phyloP scores from a whole-genome alignment of 2,113 vertebrate species.

The Pachypanchax playfairii region DNA sequence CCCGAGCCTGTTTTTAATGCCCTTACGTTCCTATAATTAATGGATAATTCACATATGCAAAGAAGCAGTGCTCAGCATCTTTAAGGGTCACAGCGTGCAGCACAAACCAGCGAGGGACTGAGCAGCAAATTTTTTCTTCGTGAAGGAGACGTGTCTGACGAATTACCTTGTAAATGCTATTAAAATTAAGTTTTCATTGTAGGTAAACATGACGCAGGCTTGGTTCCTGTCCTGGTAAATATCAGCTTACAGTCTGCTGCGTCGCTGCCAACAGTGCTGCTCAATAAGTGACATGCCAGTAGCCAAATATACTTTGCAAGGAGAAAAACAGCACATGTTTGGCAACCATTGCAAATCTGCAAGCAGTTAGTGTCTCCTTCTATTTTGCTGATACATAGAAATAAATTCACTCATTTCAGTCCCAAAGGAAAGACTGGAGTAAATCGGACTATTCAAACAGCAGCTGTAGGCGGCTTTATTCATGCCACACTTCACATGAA shows the following conservation, averaged over 20 bases:
- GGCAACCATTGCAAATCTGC: slow-evolving; percentile 47
- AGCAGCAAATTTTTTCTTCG: background rate
- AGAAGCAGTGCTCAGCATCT: background rate
- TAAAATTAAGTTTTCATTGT: slow-evolving; percentile 20
- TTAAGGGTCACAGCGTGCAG: slow-evolving; percentile 28
- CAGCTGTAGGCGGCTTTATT: slow-evolving; percentile 11
- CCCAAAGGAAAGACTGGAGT: slow-evolving; percentile 14
- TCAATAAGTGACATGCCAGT: slow-evolving; percentile 34
- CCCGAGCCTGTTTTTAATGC: slow-evolving; percentile 44
- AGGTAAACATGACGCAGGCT: slow-evolving; percentile 14
- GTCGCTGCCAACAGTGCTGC: slow-evolving; percentile 41
- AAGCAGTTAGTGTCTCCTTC: slow-evolving; percentile 53
- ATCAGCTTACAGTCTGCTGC: slow-evolving; percentile 47
- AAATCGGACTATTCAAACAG: slow-evolving; percentile 28
- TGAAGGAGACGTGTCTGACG: background rate
- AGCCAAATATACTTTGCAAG: slow-evolving; percentile 52
- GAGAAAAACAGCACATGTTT: slow-evolving; percentile 43
- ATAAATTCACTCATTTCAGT: slow-evolving; percentile 22
- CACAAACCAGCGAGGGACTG: background rate
- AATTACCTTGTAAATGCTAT: slow-evolving; percentile 3
- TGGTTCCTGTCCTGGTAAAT: slow-evolving; percentile 31
- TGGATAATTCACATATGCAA: slow-evolving; percentile 27
- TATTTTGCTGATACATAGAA: slow-evolving; percentile 33
- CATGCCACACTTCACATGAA: slow-evolving; percentile 1
- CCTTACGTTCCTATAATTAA: slow-evolving; percentile 59